Evolutionary conservation across 2,113 vertebrate genomes (phyloP).

Genomic region (Catharus minimus): DNA sequence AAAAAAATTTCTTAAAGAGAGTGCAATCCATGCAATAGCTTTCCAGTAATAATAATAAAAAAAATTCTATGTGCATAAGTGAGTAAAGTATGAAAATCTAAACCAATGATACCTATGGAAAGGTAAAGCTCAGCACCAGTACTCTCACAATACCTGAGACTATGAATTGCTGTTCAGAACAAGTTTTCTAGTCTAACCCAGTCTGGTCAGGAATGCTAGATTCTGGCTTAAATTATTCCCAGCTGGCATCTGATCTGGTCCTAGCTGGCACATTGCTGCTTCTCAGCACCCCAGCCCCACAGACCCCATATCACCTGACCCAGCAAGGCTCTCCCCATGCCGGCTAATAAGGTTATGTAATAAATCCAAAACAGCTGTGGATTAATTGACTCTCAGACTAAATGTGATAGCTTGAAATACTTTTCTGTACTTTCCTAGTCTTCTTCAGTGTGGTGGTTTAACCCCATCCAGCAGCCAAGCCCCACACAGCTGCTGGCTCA

Average conservation of each 20-base stretch:
- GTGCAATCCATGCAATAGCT: accelerated
- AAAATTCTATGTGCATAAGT: neutral
- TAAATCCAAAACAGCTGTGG: accelerated
- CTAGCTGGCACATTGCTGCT: accelerated
- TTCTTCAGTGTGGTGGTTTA: neutral
- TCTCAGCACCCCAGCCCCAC: neutral
- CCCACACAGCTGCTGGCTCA: accelerated
- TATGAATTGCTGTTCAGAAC: neutral
- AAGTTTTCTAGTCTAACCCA: neutral
- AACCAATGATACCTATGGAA: neutral
- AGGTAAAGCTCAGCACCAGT: neutral
- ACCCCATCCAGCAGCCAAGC: neutral
- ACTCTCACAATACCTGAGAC: neutral
- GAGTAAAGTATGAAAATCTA: neutral
- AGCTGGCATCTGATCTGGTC: accelerated
- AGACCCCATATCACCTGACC: accelerated
- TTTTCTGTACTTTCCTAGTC: neutral
- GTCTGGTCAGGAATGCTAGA: neutral
- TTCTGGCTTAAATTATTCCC: neutral
- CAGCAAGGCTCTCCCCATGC: neutral
- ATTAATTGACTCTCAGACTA: neutral
- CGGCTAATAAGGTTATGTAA: neutral
- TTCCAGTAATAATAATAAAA: neutral
- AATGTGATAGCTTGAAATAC: neutral
- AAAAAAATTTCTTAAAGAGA: neutral